Evolutionary conservation across 30 jellyfish, hydroid and myxozoan genomes (phyloP).

Genomic region (Sanderia malayensis): DNA sequence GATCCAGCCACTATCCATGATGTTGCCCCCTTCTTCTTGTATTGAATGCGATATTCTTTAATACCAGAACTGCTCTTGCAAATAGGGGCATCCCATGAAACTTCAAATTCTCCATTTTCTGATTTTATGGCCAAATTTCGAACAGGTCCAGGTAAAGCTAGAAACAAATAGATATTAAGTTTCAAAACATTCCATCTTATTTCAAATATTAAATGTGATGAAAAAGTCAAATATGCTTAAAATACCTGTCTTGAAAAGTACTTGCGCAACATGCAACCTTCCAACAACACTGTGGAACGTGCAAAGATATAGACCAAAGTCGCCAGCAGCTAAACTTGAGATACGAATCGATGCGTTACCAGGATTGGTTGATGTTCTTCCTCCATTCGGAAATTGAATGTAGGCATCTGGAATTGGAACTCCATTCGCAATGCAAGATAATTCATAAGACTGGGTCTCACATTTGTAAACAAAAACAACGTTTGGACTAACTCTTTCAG

Average conservation of each 20-base stretch:
- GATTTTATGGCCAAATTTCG: neutral
- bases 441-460: neutral
- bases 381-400: neutral
- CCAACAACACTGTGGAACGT: neutral
- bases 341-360: neutral
- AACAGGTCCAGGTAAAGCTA: conserved; percentile 9
- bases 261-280: neutral
- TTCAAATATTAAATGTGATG: too few species aligned
- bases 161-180: neutral
- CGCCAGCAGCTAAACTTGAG: conserved; percentile 3
- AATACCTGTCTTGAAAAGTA: neutral
- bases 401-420: conserved; percentile 5
- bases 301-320: conserved; percentile 12
- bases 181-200: too few species aligned
- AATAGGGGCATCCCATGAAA: conserved; percentile 23
- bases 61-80: conserved; percentile 11
- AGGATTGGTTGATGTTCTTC: neutral
- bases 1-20: conserved; percentile 1
- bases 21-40: conserved; percentile 21
- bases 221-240: neutral
- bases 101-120: conserved; percentile 3
- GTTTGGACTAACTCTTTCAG: neutral
- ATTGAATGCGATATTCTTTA: neutral
- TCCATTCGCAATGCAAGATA: conserved; percentile 3
- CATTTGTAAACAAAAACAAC: too few species aligned